Conservation (phyloP, 2,888 invertebrate species). For the Eristalinus aeneus region DNA sequence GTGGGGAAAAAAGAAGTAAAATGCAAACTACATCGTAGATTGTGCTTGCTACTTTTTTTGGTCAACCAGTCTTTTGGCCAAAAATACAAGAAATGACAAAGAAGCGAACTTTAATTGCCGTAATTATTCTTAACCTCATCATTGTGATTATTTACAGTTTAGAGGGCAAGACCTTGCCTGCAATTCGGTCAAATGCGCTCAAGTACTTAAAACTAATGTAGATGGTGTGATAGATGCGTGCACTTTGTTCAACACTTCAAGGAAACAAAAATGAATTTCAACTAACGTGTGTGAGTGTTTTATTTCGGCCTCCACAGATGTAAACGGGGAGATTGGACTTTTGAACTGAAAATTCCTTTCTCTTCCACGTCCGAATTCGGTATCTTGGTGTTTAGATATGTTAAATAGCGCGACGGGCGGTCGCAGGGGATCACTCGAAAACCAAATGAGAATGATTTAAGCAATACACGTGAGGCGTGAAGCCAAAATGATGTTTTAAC, state of each 20-base stretch:
- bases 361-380: not conserved
- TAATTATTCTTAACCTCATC: slow-evolving; percentile 42
- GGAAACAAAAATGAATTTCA: slow-evolving; percentile 30
- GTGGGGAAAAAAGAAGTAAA: slow-evolving; percentile 20
- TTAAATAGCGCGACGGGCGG: not conserved
- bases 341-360: not conserved
- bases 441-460: not conserved
- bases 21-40: slow-evolving; percentile 24
- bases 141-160: slow-evolving; percentile 41
- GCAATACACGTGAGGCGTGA: not conserved
- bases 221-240: slow-evolving; percentile 31
- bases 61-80: slow-evolving; percentile 14
- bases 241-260: slow-evolving; percentile 33
- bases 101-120: slow-evolving; percentile 38
- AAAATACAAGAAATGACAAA: slow-evolving; percentile 31
- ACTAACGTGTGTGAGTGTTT: not conserved
- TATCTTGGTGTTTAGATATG: not conserved
- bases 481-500: not conserved
- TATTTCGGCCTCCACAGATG: not conserved
- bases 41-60: slow-evolving; percentile 14
- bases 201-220: not conserved
- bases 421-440: not conserved
- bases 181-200: slow-evolving; percentile 27
- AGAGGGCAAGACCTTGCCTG: slow-evolving; percentile 52
- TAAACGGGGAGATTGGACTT: not conserved